Base-by-base conservation (phyloP, 2,888 invertebrate genomes). In the Ormyrus pomaceus region DNA sequence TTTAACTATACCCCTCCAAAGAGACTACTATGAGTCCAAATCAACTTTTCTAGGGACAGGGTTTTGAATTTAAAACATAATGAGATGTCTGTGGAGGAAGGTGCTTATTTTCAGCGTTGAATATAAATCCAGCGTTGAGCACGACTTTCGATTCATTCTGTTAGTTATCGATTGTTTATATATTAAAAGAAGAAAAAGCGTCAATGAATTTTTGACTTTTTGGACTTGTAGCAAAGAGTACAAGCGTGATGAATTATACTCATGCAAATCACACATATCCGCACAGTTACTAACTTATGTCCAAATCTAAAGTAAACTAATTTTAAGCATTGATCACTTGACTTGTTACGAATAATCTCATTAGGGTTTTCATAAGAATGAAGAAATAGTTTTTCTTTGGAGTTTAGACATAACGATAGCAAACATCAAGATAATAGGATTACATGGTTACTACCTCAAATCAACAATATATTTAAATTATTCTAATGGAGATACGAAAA, bases 401-500 rank as follows among this genome's bases (percentile, higher is more conserved):
- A 82, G 84, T 83, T 83, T 82, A 82, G 79, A 87, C 86, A 88
- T 85, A 87, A 34, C 85, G 86, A 86, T 87, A 83, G 84, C 87
- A 87, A 88, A 87, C 87, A 87, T 85, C 86, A 88, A 87, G 86
- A 85, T 87, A 87, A 88, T 88, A 88, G 87, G 86, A 85, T 88
- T 86, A 87, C 87, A 88, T 86, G 87, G 86, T 86, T 88, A 87
- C 89, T 89, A 89, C 89, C 89, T 89, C 89, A 89, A 86, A 87
- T 85, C 87, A 87, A 79, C 53, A 75, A 56, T 72, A 87, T 87
- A 87, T 86, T 34, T 79, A 82, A 83, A 83, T 69, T 59, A 48
- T 50, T 64, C 74, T 85, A 86, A 87, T 84, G 86, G 46, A 62
- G 59, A 76, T 59, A 66, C 85, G 82, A 84, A 85, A 82, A 83